Evolutionary conservation across 1,140 invertebrate species (phyloP).

Genomic region (Diuraphis noxia): DNA sequence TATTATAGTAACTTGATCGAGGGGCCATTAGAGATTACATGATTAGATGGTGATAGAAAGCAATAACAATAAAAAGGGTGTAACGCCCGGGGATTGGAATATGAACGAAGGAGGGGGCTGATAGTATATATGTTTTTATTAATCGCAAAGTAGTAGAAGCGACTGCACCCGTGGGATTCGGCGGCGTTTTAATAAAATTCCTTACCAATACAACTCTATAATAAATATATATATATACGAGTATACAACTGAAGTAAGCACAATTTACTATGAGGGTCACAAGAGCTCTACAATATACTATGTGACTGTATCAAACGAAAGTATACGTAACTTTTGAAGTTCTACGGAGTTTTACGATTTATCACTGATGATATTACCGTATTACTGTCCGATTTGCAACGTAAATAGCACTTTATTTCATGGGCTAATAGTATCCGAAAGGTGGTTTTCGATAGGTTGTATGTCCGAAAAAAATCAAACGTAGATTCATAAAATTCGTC

Average conservation of each 20-base stretch:
- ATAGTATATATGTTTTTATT: slow-evolving; percentile 42
- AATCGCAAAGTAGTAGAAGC: slow-evolving; percentile 46
- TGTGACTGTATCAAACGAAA: not conserved
- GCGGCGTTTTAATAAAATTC: slow-evolving; percentile 38
- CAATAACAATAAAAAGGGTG: slow-evolving; percentile 51
- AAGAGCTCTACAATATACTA: not conserved
- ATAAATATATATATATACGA: not conserved
- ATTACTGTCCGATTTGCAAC: not conserved
- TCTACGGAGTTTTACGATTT: not conserved
- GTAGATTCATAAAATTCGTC: slow-evolving; percentile 32
- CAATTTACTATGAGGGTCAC: not conserved
- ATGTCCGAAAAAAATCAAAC: slow-evolving; percentile 25
- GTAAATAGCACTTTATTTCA: not conserved
- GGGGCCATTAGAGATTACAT: slow-evolving; percentile 52
- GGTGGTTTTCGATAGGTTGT: not conserved
- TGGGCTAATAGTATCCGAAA: not conserved
- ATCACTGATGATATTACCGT: not conserved
- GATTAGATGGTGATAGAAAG: slow-evolving; percentile 47
- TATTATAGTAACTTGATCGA: slow-evolving; percentile 50
- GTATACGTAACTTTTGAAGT: slow-evolving; percentile 13
- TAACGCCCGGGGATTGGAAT: slow-evolving; percentile 33
- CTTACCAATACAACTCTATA: not conserved
- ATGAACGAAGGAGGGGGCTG: slow-evolving; percentile 6
- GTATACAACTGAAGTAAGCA: not conserved
- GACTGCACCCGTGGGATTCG: slow-evolving; percentile 39